Evolutionary conservation across 2,113 vertebrate species (phyloP).

Genomic region (Gadus macrocephalus): DNA sequence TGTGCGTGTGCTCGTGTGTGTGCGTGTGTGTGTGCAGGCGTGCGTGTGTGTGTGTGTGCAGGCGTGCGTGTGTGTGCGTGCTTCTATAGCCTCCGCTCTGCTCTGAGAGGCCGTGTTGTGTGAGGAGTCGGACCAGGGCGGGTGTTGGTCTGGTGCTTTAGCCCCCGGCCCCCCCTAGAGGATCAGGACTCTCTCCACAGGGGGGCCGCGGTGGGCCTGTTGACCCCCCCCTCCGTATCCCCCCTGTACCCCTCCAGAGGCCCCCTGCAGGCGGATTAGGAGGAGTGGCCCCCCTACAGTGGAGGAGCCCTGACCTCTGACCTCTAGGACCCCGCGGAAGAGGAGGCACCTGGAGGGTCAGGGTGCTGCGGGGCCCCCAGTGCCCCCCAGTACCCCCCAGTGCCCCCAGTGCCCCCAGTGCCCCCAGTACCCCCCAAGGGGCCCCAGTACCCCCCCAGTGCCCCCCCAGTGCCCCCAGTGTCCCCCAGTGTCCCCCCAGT

Average conservation of each 20-base stretch:
- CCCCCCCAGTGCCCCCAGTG: too few species aligned
- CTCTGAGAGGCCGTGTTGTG: constrained; percentile 33
- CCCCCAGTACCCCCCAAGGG: too few species aligned
- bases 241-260: constrained; percentile 7
- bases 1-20: neutral
- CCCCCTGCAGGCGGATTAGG: constrained; percentile 58
- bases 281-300: constrained; percentile 65
- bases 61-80: neutral
- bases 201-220: constrained; percentile 26
- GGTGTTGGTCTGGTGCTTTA: constrained; percentile 31
- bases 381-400: too few species aligned
- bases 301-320: neutral
- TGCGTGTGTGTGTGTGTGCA: too few species aligned
- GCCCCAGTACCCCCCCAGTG: too few species aligned
- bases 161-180: neutral
- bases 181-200: constrained; percentile 37
- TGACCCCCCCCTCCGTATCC: constrained; percentile 38
- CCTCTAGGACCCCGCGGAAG: too few species aligned
- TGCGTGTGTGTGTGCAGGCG: too few species aligned
- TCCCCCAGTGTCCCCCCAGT: too few species aligned
- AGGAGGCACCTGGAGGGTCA: too few species aligned
- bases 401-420: too few species aligned
- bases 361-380: too few species aligned
- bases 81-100: constrained; percentile 24
- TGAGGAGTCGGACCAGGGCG: constrained; percentile 43